Base-by-base conservation (phyloP, 2,113 vertebrate species). In the Ceyx melanurus region DNA sequence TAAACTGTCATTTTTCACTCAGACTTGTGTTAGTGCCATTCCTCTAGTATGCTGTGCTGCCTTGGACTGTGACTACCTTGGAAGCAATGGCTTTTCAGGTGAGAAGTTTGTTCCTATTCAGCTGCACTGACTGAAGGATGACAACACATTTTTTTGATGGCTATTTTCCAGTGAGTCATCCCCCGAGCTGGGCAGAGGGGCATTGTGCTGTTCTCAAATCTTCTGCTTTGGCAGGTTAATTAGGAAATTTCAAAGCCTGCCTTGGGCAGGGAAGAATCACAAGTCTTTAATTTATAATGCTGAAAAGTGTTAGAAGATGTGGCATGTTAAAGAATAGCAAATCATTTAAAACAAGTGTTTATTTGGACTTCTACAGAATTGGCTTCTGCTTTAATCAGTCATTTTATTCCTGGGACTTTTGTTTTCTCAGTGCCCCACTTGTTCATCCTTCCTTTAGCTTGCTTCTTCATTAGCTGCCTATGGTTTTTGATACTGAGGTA, bases 81-180 rank as follows among this genome's bases (percentile, higher is more conserved):
- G 83, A 51, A 86, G 62, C 42, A 17, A 7, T 4, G 11, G 42
- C 40, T 65, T 72, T 43, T 56, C n/a, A 86, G 83, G 90, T 72
- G 92, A 93, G 82, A 82, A 73, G 57, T 88, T 88, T 95, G 58
- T 94, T 96, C 90, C 84, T 84, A 2, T 88, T 93, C 20, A 31
- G 26, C 91, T 89, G 58, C 70, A 46, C 4, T n/a, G 51, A 81
- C 88, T 16, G 51, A 82, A 89, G 83, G 84, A 75, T 92, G 89
- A 83, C 70, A 82, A 15, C 33, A 33, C 0, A 0, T 62, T 95
- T 96, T 96, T 92, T 91, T 88, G 72, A 88, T 79, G 78, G 70
- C 61, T 88, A 5, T 31, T 95, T 96, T 96, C 92, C 91, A 82
- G 80, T 85, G 95, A 94, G 57, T 96, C 93, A 95, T 93, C 37